Base-by-base conservation (phyloP, 2,888 invertebrate species). In the Brachylomia viminalis region DNA sequence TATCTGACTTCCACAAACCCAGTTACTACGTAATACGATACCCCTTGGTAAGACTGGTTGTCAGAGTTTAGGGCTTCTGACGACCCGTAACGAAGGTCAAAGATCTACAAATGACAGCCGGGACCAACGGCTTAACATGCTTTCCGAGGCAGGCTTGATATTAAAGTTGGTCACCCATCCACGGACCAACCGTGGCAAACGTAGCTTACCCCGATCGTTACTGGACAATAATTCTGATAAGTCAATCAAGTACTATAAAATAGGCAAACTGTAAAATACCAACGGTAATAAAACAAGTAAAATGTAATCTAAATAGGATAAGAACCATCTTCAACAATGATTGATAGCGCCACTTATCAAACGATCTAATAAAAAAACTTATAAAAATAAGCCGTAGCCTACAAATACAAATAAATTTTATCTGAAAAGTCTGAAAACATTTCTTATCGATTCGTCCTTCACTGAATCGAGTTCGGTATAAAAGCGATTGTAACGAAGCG, bases 381-480 rank as follows among this genome's bases (percentile, higher is more conserved):
- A 79, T 80, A 82, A 84, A 85, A 79, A 69, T 77, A 79, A 83
- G 72, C 82, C 71, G 54, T 69, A 78, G 74, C 77, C 76, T 74
- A 80, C 84, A 80, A 87, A 84, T 75, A 86, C 27, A 83, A 85
- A 88, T 86, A 87, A 87, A 77, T 42, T 71, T 84, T 87, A 87
- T 87, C 85, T 83, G 69, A 85, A 79, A 84, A 83, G 86, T 87
- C 85, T 83, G 69, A 85, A 79, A 84, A 83, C 77, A 69, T 58
- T 83, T 76, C 73, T 88, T 89, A 89, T 89, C 88, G 80, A 78
- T 72, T 61, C 58, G 86, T 80, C 85, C 87, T 84, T 87, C 77
- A 80, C 17, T 49, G 30, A 54, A 74, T 82, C 79, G 86, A 82
- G 79, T 74, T 77, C 58, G 72, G 82, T 89, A 89, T 88, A 88